Percentiles rank a stretch among this genome's conserved stretches.
Evolutionary conservation across 2,797 vertebrate genomes (phyloP).

Genomic region (Gouania willdenowi): DNA sequence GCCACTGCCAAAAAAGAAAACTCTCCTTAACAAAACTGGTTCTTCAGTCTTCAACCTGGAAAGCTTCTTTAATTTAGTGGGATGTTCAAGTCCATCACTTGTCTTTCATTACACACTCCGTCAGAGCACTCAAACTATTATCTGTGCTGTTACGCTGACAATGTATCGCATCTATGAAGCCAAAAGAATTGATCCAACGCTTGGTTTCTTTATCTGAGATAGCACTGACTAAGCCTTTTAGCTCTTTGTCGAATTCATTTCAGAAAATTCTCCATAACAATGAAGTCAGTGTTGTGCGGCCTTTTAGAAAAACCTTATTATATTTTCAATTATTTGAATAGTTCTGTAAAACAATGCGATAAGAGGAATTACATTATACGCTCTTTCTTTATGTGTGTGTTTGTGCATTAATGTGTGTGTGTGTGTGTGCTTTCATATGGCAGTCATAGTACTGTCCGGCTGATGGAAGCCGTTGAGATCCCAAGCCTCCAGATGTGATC

Average conservation of each 20-base stretch:
- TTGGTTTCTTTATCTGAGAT: conserved; percentile 26
- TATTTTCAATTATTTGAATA: too few species aligned
- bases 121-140: conserved; percentile 36
- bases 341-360: too few species aligned
- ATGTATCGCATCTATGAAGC: conserved; percentile 41
- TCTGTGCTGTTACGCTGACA: conserved; percentile 41
- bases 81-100: conserved; percentile 42
- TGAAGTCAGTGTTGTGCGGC: conserved; percentile 33
- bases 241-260: conserved; percentile 30
- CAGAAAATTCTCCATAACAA: conserved; percentile 20
- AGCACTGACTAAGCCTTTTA: conserved; percentile 12
- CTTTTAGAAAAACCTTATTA: too few species aligned
- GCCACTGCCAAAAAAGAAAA: too few species aligned
- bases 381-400: too few species aligned
- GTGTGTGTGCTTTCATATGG: conserved; percentile 4
- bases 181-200: conserved; percentile 21
- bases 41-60: conserved; percentile 23
- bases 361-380: too few species aligned
- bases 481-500: conserved; percentile 46
- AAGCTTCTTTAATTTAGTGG: conserved; percentile 33
- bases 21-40: conserved; percentile 32
- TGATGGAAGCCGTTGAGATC: conserved; percentile 33
- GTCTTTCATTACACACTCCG: conserved; percentile 35
- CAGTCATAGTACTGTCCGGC: conserved; percentile 7
- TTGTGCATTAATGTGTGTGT: too few species aligned